A percentile compares a stretch with the other conserved stretches of the same genome.
phyloP scores from a whole-genome alignment of 2,888 invertebrate genomes.

The Dicroscelio sp. region DNA sequence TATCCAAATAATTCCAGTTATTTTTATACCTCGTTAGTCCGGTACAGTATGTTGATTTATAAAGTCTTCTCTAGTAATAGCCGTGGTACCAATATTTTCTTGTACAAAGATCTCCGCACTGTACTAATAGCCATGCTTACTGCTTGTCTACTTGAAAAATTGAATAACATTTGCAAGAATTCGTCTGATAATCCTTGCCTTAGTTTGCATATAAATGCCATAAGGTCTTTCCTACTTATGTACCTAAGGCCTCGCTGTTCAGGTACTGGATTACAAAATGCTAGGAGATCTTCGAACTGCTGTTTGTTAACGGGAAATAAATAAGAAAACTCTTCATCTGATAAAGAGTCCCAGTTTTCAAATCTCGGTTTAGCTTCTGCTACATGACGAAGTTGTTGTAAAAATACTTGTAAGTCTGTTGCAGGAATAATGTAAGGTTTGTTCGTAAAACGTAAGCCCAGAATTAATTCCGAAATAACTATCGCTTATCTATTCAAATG shows the following conservation, averaged over 20 bases:
- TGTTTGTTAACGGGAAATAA: constrained; percentile 45
- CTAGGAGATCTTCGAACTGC: constrained; percentile 51
- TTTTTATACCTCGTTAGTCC: no score
- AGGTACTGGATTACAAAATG: constrained; percentile 57
- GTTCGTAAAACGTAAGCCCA: constrained; percentile 27
- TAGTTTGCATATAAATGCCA: constrained; percentile 63
- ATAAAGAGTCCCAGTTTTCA: neutral
- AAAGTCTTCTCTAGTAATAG: constrained; percentile 34
- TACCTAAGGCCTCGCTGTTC: neutral
- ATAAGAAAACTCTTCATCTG: constrained; percentile 47
- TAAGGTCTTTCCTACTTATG: constrained; percentile 44
- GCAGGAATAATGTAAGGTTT: constrained; percentile 30
- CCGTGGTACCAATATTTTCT: constrained; percentile 24
- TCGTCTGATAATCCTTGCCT: constrained; percentile 59
- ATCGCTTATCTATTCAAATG: constrained; percentile 25
- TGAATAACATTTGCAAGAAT: constrained; percentile 56
- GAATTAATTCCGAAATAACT: constrained; percentile 18
- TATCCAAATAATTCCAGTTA: no score
- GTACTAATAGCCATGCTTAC: constrained; percentile 33
- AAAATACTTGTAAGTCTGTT: constrained; percentile 5
- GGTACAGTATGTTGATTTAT: constrained; percentile 33
- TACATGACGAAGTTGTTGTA: constrained; percentile 20
- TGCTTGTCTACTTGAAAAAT: constrained; percentile 56
- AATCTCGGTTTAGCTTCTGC: neutral
- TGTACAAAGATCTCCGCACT: constrained; percentile 43